These are phyloP conservation scores for Gambusia yucatana DNA, from an alignment of 2,797 vertebrate genomes.

Conservation along the genomic window DNA sequence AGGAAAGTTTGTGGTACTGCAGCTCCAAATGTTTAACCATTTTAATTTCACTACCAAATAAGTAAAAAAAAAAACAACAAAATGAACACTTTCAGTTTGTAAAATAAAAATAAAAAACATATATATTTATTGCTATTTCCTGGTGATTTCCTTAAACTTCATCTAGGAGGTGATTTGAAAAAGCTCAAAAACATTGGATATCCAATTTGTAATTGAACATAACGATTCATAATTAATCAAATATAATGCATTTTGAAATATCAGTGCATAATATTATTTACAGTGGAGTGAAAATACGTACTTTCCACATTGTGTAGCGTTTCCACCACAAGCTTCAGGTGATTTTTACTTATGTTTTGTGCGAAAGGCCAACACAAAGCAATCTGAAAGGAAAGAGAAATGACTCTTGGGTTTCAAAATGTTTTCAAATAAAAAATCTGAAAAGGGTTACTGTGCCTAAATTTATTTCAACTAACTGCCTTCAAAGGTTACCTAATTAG, in stretches of 20 bases:
- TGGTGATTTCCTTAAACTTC: neutral
- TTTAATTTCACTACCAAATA: neutral
- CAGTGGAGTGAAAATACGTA: neutral
- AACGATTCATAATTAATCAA: neutral
- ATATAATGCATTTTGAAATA: neutral
- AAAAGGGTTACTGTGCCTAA: neutral
- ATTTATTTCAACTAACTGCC: neutral
- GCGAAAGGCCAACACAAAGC: neutral
- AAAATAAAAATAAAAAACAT: neutral
- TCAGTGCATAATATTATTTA: neutral
- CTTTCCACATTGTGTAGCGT: neutral
- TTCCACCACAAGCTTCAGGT: neutral
- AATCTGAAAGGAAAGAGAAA: neutral
- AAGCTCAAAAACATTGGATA: neutral
- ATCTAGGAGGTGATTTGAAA: neutral
- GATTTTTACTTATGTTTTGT: neutral
- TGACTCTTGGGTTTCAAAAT: neutral
- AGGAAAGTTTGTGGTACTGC: slow-evolving; percentile 51
- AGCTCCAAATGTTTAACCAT: neutral
- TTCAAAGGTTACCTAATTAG: neutral
- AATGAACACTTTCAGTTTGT: neutral
- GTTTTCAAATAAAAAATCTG: neutral
- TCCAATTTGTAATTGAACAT: neutral
- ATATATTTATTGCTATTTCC: neutral
- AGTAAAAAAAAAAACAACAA: neutral